A percentile compares a stretch with the other conserved stretches of the same genome.
Conservation (phyloP, 2,797 vertebrate species). For the Melanotaenia trifasciata region DNA sequence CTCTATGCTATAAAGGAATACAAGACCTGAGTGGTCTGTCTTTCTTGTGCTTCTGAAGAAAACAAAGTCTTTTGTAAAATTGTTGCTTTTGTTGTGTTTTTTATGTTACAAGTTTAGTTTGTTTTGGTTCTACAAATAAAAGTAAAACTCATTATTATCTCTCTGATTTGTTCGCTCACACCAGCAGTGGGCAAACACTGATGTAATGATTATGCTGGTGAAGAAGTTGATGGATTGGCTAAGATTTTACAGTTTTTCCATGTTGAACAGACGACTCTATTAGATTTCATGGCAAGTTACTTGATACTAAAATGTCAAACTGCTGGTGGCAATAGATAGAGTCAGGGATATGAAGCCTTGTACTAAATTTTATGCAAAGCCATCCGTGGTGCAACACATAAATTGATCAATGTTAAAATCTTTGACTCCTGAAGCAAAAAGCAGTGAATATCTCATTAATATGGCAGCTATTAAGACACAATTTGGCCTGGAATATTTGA, state of each 20-base stretch:
- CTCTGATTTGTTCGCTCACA: neutral
- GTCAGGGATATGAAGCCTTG: neutral
- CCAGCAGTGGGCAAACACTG: neutral
- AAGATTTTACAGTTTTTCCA: neutral
- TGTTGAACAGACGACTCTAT: neutral
- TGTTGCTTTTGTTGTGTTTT: neutral
- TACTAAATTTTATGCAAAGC: neutral
- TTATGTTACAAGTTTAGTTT: neutral
- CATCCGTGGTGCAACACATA: neutral
- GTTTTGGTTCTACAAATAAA: neutral
- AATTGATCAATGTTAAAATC: neutral
- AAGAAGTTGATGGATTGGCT: neutral
- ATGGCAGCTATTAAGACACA: neutral
- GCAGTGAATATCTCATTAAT: neutral
- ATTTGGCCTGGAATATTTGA: neutral
- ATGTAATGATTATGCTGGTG: neutral
- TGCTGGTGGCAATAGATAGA: neutral
- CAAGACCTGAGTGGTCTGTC: neutral
- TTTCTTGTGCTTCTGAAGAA: neutral
- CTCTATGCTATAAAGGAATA: conserved; percentile 5
- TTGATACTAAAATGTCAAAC: neutral
- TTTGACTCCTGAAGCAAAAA: neutral
- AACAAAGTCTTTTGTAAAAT: neutral
- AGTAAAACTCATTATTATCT: neutral
- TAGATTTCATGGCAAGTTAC: neutral